phyloP scores from a whole-genome alignment of 2,113 vertebrate genomes.

The Serilophus lunatus region DNA sequence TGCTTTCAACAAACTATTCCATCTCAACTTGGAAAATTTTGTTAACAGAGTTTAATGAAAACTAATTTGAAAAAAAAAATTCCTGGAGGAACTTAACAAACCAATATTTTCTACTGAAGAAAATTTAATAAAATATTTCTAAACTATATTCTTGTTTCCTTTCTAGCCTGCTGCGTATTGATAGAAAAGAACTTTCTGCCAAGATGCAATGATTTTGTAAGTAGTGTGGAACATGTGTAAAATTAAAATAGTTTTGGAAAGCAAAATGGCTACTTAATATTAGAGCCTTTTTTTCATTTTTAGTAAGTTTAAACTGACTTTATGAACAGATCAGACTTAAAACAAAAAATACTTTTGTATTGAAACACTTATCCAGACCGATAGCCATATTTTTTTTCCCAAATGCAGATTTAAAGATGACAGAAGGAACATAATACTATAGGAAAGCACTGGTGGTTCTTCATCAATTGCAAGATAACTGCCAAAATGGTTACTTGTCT shows the following conservation, averaged over 20 bases:
- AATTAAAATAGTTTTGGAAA: background rate
- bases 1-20: background rate
- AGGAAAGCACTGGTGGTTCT: background rate
- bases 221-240: background rate
- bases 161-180: background rate
- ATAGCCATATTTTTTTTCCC: background rate
- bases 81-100: background rate
- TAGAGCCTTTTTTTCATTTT: background rate
- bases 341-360: background rate
- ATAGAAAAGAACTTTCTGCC: background rate
- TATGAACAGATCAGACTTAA: background rate
- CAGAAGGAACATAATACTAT: background rate
- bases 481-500: background rate
- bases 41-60: constrained; percentile 26
- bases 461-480: background rate
- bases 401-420: background rate
- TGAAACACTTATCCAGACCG: background rate
- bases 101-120: background rate
- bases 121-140: constrained; percentile 35
- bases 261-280: background rate
- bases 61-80: background rate
- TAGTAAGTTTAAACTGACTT: background rate
- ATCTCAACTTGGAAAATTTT: background rate
- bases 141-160: background rate
- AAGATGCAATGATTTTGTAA: background rate